Conservation (phyloP, 2,888 invertebrate genomes). For the Hedya salicella region DNA sequence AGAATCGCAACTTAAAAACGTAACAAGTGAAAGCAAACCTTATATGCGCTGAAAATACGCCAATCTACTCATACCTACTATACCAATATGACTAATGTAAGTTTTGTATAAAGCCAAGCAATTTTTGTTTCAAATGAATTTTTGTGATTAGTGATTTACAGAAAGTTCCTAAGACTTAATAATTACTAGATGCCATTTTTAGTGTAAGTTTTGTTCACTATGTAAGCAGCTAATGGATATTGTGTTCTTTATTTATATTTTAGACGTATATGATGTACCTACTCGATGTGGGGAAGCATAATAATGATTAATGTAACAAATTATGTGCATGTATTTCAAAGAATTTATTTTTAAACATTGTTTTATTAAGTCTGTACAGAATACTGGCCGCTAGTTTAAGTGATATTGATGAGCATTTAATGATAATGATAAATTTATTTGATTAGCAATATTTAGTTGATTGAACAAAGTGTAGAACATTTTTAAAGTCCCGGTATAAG, state of each 20-base stretch:
- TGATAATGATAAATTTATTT: constrained; percentile 32
- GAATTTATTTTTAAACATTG: constrained; percentile 38
- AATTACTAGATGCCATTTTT: constrained; percentile 78
- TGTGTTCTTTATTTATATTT: constrained; percentile 60
- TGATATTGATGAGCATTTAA: constrained; percentile 54
- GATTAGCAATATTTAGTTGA: constrained; percentile 28
- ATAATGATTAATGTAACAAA: constrained; percentile 51
- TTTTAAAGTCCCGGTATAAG: constrained; percentile 47
- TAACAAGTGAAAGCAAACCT: no score
- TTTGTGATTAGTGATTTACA: constrained; percentile 69
- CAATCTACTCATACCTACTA: not conserved
- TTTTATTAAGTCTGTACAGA: constrained; percentile 46
- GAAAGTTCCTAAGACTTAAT: constrained; percentile 80
- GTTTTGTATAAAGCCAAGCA: constrained; percentile 46
- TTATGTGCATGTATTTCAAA: constrained; percentile 49
- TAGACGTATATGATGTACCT: constrained; percentile 28
- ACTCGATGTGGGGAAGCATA: constrained; percentile 37
- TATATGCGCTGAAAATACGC: no score
- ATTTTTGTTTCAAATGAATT: constrained; percentile 51
- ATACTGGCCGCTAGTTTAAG: constrained; percentile 49
- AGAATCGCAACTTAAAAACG: no score
- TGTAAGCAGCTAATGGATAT: constrained; percentile 56
- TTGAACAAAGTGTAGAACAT: constrained; percentile 46
- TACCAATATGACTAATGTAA: constrained; percentile 15
- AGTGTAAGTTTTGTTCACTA: constrained; percentile 59